phyloP scores from a whole-genome alignment of 2,113 vertebrate genomes.

The Uria aalge region DNA sequence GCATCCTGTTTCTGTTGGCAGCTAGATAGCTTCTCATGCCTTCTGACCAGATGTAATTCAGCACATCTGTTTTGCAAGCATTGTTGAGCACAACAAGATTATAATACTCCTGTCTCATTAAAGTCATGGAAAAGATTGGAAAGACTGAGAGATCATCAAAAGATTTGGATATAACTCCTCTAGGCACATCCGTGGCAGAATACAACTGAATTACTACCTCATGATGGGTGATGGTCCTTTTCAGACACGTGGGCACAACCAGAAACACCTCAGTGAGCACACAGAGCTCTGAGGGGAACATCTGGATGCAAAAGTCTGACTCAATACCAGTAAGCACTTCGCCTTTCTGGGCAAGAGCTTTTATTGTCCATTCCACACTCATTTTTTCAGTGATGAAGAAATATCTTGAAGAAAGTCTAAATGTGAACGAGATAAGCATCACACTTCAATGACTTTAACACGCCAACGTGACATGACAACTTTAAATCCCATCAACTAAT shows the following conservation, averaged over 20 bases:
- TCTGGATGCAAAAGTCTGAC: neutral
- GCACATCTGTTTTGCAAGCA: neutral
- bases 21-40: neutral
- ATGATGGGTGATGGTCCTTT: neutral
- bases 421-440: neutral
- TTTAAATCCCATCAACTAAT: neutral
- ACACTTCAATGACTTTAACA: neutral
- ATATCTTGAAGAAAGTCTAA: neutral
- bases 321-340: neutral
- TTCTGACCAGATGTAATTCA: neutral
- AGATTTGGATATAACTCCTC: neutral
- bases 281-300: neutral
- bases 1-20: neutral
- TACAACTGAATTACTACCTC: neutral
- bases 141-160: neutral
- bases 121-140: neutral
- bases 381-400: neutral
- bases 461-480: neutral
- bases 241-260: rapidly evolving
- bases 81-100: neutral
- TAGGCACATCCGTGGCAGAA: neutral
- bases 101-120: neutral
- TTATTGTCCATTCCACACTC: neutral
- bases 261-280: neutral
- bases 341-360: neutral